Evolutionary conservation across 1,140 invertebrate species (phyloP).

Genomic region (Stenopsyche tienmushanensis): DNA sequence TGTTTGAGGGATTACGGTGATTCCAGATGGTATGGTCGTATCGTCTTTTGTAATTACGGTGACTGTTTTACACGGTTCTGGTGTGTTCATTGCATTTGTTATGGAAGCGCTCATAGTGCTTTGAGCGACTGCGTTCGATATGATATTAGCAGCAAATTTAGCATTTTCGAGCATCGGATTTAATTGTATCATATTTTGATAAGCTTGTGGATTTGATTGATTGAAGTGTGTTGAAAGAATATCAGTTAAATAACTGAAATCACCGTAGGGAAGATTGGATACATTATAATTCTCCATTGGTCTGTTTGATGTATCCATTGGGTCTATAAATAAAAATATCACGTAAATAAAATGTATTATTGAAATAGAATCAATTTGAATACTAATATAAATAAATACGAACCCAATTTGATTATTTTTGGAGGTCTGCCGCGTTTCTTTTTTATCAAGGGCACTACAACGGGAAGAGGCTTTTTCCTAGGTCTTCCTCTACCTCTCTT

Average conservation of each 20-base stretch:
- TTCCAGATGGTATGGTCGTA: background rate
- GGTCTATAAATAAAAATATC: conserved; percentile 33
- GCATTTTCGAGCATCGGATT: conserved; percentile 14
- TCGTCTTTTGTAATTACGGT: background rate
- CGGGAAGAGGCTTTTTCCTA: conserved; percentile 51
- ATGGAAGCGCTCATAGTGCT: background rate
- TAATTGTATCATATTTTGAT: conserved; percentile 38
- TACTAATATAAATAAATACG: conserved; percentile 8
- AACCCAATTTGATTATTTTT: conserved; percentile 44
- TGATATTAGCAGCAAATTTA: background rate
- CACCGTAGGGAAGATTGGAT: conserved; percentile 58
- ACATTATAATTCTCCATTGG: conserved; percentile 59
- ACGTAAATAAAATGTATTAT: conserved; percentile 6
- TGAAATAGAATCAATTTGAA: background rate
- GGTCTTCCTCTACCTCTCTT: conserved; percentile 49
- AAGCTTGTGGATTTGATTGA: conserved; percentile 33
- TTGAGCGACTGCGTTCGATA: conserved; percentile 13
- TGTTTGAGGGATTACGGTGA: background rate
- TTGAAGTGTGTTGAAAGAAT: conserved; percentile 46
- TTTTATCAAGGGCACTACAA: conserved; percentile 49
- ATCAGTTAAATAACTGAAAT: conserved; percentile 59
- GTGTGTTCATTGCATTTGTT: background rate
- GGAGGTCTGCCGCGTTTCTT: conserved; percentile 52
- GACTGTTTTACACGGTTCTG: background rate
- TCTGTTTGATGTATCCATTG: conserved; percentile 41